These are phyloP conservation scores for Myopa tessellatipennis DNA, from an alignment of 2,888 invertebrate species.

Conservation along the genomic window DNA sequence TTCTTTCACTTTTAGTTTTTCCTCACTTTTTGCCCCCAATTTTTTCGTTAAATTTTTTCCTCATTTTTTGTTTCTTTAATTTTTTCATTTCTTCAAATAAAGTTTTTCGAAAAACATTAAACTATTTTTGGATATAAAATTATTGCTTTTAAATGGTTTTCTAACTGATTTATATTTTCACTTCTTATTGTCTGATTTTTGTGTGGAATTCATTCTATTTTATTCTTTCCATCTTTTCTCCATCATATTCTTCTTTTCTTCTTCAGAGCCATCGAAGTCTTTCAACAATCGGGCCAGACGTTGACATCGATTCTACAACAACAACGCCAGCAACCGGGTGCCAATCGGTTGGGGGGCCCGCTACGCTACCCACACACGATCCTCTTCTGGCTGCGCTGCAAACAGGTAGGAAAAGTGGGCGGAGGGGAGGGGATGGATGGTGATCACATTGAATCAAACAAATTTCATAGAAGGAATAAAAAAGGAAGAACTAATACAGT, in stretches of 20 bases:
- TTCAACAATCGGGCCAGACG: slow-evolving; percentile 58
- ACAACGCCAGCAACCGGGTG: slow-evolving; percentile 69
- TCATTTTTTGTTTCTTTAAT: no score
- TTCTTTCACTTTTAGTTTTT: no score
- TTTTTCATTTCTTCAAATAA: no score
- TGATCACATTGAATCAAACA: neutral
- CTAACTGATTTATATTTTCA: no score
- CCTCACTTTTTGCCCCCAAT: no score
- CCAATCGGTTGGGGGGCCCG: slow-evolving; percentile 76
- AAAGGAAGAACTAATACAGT: neutral
- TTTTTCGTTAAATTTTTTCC: no score
- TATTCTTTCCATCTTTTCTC: no score
- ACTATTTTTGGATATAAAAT: no score
- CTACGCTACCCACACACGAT: slow-evolving; percentile 80
- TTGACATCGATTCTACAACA: slow-evolving; percentile 59
- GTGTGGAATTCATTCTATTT: no score
- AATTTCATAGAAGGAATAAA: neutral
- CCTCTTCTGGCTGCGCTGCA: slow-evolving; percentile 87
- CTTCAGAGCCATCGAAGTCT: slow-evolving; percentile 69
- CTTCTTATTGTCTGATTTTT: no score
- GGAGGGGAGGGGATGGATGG: neutral
- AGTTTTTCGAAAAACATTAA: no score
- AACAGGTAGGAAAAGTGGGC: slow-evolving; percentile 71
- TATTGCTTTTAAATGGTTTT: no score
- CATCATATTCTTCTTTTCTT: neutral